A percentile compares a stretch with the other conserved stretches of the same genome.
phyloP scores from a whole-genome alignment of 2,113 vertebrate genomes.

The Anguilla japonica region DNA sequence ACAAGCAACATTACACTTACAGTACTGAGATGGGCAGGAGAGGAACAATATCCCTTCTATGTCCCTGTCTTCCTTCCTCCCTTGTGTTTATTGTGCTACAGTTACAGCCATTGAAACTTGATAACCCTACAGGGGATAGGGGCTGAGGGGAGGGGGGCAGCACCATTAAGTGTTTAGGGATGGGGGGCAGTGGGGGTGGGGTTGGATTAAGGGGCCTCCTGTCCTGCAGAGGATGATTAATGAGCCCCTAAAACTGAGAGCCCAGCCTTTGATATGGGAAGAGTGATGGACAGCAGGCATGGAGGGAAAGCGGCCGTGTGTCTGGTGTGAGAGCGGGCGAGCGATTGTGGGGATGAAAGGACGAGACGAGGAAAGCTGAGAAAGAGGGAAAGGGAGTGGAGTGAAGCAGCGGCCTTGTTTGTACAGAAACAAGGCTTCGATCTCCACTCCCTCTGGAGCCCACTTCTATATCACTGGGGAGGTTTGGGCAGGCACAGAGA shows the following conservation, averaged over 20 bases:
- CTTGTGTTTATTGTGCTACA: conserved; percentile 40
- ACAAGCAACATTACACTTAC: neutral
- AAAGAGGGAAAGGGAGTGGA: conserved; percentile 19
- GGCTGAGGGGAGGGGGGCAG: conserved; percentile 27
- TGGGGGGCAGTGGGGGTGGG: conserved; percentile 66
- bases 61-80: conserved; percentile 1
- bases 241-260: conserved; percentile 59
- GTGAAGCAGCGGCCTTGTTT: conserved; percentile 22
- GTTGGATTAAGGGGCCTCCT: conserved; percentile 70
- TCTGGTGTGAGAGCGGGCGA: conserved; percentile 20
- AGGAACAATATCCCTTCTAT: neutral
- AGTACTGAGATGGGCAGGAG: neutral
- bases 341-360: neutral
- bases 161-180: conserved; percentile 28
- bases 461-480: neutral
- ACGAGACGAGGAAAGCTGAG: conserved; percentile 3
- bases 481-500: neutral
- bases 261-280: conserved; percentile 59
- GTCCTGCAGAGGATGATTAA: conserved; percentile 74
- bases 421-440: neutral
- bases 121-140: conserved; percentile 59
- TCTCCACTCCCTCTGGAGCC: neutral
- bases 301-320: conserved; percentile 23
- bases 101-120: conserved; percentile 61
- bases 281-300: conserved; percentile 59